Evolutionary conservation across 2,113 vertebrate genomes (phyloP).

Genomic region (Micronycteris hirsuta): DNA sequence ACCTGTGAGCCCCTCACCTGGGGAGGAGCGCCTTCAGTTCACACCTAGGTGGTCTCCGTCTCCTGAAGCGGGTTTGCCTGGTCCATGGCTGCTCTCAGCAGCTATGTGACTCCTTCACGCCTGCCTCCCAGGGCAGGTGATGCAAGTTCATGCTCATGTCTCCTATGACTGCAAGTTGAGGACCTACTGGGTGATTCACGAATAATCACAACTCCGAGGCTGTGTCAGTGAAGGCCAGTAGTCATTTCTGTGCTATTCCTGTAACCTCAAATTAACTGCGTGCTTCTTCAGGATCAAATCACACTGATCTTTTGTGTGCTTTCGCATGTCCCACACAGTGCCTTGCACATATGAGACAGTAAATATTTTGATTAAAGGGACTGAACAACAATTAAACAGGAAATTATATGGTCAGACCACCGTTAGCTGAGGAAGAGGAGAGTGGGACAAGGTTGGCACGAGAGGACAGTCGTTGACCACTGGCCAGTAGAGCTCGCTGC

Average conservation of each 20-base stretch:
- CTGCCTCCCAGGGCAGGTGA: not conserved
- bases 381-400: not conserved
- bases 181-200: not conserved
- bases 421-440: not conserved
- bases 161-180: accelerated
- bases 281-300: not conserved
- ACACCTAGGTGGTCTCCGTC: not conserved
- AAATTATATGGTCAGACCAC: not conserved
- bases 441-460: not conserved
- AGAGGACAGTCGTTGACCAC: not conserved
- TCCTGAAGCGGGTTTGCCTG: not conserved
- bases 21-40: not conserved
- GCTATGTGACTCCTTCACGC: accelerated
- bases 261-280: not conserved
- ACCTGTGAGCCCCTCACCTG: not conserved
- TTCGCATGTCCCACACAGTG: not conserved
- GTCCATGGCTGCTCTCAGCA: not conserved
- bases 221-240: not conserved
- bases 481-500: not conserved
- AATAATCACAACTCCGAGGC: not conserved
- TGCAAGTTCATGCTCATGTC: not conserved
- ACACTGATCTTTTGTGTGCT: not conserved
- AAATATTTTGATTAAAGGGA: not conserved
- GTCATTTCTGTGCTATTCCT: not conserved
- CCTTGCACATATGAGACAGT: not conserved